These are phyloP conservation scores for Xylocampa areola DNA, from an alignment of 2,888 invertebrate genomes.

Conservation along the genomic window DNA sequence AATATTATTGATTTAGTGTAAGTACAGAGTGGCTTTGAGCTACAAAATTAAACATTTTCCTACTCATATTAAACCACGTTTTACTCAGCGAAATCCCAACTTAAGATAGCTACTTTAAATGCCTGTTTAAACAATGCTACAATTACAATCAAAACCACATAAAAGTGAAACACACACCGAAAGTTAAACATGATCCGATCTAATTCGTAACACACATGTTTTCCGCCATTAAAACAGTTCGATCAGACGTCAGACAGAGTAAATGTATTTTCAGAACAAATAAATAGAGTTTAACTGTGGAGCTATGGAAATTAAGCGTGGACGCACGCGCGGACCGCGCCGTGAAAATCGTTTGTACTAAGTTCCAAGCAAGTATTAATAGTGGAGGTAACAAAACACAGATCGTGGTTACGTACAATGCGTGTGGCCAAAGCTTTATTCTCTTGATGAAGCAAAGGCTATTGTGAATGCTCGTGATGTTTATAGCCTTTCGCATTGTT, in stretches of 20 bases:
- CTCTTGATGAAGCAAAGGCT: constrained; percentile 48
- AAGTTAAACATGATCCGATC: constrained; percentile 59
- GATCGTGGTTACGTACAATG: constrained; percentile 58
- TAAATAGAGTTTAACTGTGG: constrained; percentile 65
- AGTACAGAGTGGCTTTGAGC: too few species aligned
- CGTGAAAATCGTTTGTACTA: constrained; percentile 82
- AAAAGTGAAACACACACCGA: constrained; percentile 60
- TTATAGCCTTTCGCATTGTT: constrained; percentile 32
- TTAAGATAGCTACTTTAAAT: constrained; percentile 50
- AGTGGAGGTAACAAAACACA: constrained; percentile 67
- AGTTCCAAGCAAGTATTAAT: constrained; percentile 72
- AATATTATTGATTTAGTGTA: too few species aligned
- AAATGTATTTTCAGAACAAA: constrained; percentile 86
- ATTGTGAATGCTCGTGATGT: constrained; percentile 26
- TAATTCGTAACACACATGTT: constrained; percentile 70
- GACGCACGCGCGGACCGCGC: constrained; percentile 56
- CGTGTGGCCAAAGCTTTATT: constrained; percentile 69
- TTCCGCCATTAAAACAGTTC: constrained; percentile 75
- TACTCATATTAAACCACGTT: too few species aligned
- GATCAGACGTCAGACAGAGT: constrained; percentile 79
- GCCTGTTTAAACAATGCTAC: constrained; percentile 49
- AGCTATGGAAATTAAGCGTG: constrained; percentile 67
- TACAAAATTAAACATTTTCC: too few species aligned
- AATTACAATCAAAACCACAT: constrained; percentile 56
- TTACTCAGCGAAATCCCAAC: too few species aligned